Evolutionary conservation across 2,888 invertebrate species (phyloP).

Genomic region (Rhamnusium bicolor): DNA sequence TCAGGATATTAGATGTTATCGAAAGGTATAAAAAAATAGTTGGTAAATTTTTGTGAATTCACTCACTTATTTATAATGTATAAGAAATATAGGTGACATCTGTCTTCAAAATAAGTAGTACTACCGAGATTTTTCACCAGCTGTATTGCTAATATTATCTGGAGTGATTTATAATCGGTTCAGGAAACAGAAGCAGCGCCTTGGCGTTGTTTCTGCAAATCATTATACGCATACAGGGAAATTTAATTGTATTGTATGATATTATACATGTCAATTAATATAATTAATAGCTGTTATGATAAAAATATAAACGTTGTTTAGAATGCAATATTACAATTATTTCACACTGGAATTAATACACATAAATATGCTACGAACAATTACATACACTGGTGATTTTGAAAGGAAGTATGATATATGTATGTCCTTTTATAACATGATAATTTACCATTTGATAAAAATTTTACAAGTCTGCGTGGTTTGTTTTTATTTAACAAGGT

Average conservation of each 20-base stretch:
- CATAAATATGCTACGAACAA: not conserved
- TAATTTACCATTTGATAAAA: not conserved
- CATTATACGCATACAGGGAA: not conserved
- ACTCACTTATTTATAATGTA: too few relatives aligned
- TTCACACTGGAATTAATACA: not conserved
- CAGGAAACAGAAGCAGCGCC: too few relatives aligned
- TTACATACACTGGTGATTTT: not conserved
- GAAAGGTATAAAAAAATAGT: too few relatives aligned
- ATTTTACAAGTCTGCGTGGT: not conserved
- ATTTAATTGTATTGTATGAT: not conserved
- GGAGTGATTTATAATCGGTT: too few relatives aligned
- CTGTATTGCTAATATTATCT: too few relatives aligned
- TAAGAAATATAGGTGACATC: too few relatives aligned
- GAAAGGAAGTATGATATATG: not conserved
- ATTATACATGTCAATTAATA: slow-evolving; percentile 2
- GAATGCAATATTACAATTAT: not conserved
- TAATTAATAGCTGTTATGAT: not conserved
- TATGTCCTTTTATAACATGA: slow-evolving; percentile 4
- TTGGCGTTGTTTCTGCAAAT: not conserved
- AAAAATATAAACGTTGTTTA: not conserved
- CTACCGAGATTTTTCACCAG: too few relatives aligned
- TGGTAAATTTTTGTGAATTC: too few relatives aligned
- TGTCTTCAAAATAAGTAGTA: too few relatives aligned
- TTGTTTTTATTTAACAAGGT: slow-evolving; percentile 11
- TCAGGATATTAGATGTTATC: too few relatives aligned